These are phyloP conservation scores for Nycticebus coucang DNA, from an alignment of 2,113 vertebrate species.

Conservation along the genomic window DNA sequence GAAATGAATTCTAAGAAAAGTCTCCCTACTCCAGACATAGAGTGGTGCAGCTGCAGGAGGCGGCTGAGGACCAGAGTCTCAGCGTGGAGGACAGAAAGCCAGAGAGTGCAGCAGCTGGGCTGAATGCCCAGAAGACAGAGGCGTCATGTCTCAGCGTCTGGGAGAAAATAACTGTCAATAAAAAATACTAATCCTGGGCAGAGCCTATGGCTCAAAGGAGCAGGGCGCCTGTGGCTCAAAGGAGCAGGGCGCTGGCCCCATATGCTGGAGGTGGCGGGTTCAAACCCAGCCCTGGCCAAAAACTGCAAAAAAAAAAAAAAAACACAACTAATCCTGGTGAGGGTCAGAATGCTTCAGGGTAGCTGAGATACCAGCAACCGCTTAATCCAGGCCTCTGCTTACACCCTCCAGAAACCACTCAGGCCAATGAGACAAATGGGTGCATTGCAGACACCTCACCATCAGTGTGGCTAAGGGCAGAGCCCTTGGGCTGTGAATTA, in stretches of 20 bases:
- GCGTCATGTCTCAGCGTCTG: rapidly evolving
- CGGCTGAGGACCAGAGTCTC: rapidly evolving
- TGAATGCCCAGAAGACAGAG: not conserved
- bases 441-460: rapidly evolving
- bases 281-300: too few relatives aligned
- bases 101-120: not conserved
- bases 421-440: not conserved
- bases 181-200: not conserved
- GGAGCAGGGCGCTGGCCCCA: too few relatives aligned
- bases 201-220: too few relatives aligned
- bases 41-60: rapidly evolving
- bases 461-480: rapidly evolving
- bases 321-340: too few relatives aligned
- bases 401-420: not conserved
- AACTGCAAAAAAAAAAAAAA: too few relatives aligned
- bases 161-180: not conserved
- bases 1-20: not conserved
- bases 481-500: not conserved
- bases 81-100: not conserved
- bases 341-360: not conserved
- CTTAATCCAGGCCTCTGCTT: not conserved
- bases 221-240: too few relatives aligned
- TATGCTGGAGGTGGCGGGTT: too few relatives aligned
- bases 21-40: too few relatives aligned
- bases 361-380: not conserved